These are phyloP conservation scores for Aplidium turbinatum DNA, from an alignment of 23 tunicate species.

Conservation along the genomic window DNA sequence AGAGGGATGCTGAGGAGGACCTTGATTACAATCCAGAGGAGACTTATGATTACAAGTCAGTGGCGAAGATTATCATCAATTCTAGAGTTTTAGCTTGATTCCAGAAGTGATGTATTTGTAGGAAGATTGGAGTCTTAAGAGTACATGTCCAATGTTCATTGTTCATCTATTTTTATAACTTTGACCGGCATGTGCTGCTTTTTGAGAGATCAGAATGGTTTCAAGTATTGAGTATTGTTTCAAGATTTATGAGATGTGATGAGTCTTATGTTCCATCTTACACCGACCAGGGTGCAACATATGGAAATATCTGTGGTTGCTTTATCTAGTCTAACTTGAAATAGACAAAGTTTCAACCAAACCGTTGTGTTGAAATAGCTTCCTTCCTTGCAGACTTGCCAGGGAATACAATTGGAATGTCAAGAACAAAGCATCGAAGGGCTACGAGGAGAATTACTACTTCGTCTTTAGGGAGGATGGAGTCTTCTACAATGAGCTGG, in stretches of 20 bases:
- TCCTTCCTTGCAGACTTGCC: constrained; percentile 76
- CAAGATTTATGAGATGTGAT: too few relatives aligned
- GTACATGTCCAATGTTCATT: too few relatives aligned
- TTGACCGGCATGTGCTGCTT: too few relatives aligned
- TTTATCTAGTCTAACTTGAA: neutral
- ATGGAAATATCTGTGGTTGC: neutral
- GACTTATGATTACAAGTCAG: constrained; percentile 85
- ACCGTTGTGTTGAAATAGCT: neutral
- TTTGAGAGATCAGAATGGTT: too few relatives aligned
- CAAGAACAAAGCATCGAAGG: constrained; percentile 98
- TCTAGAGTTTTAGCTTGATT: too few relatives aligned
- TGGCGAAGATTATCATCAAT: too few relatives aligned
- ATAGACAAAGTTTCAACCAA: neutral
- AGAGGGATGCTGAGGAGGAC: constrained; percentile 62
- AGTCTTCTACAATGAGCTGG: constrained; percentile 93
- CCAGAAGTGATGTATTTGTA: too few relatives aligned
- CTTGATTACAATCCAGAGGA: constrained; percentile 86
- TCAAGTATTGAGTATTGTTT: too few relatives aligned
- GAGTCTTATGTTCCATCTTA: too few relatives aligned
- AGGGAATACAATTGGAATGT: constrained; percentile 99
- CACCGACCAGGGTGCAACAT: too few relatives aligned
- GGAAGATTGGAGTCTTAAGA: too few relatives aligned
- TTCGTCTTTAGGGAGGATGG: constrained; percentile 91
- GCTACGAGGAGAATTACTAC: constrained; percentile 95
- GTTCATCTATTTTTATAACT: too few relatives aligned